Base-by-base conservation (phyloP, 2,113 vertebrate species). In the Crotalus helleri region DNA sequence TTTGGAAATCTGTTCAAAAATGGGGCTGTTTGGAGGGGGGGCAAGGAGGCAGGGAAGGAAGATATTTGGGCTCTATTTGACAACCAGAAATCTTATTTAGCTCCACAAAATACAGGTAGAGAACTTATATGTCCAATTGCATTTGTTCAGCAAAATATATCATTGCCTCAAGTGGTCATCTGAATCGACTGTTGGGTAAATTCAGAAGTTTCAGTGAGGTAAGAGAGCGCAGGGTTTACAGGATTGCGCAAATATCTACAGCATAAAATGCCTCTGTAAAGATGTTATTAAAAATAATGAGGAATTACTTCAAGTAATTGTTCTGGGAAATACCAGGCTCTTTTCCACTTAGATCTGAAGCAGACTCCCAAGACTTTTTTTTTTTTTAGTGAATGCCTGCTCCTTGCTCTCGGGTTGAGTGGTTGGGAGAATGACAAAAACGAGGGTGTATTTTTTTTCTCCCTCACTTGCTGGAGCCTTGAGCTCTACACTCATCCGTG, bases 381-480 rank as follows among this genome's bases (percentile, higher is more conserved):
- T 94, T 3, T 74, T 59, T 49, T 3, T 24, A 53, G 2, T 90
- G 92, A 92, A 9, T 1, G 92, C 93, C 94, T 21, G 44, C 33
- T 81, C 17, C 33, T 81, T 81, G 74, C 33, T 81, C n/a, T 44
- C 3, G 7, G 17, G 17, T 81, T 81, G 74, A 81, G 17, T 21
- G 17, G 93, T 88, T 90, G 88, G 15, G 15, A 15, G 39, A 19
- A 88, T 26, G 3, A 89, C 46, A n/a, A 53, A 53, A 93, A 94
- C 1, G 4, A 46, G 49, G 94, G 59, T 8, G 0, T 93, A 69
- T 2, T 53, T 57, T 10, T 0, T 10, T 53, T 0, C 0, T 49
- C 86, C 92, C 92, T 86, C 93, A 3, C 81, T 94, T 93, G 10
- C 69, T 93, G 87, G 91, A 96, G 94, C 91, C 91, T 96, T 96